Conservation (phyloP, 2,113 vertebrate species). For the Galbula dea region DNA sequence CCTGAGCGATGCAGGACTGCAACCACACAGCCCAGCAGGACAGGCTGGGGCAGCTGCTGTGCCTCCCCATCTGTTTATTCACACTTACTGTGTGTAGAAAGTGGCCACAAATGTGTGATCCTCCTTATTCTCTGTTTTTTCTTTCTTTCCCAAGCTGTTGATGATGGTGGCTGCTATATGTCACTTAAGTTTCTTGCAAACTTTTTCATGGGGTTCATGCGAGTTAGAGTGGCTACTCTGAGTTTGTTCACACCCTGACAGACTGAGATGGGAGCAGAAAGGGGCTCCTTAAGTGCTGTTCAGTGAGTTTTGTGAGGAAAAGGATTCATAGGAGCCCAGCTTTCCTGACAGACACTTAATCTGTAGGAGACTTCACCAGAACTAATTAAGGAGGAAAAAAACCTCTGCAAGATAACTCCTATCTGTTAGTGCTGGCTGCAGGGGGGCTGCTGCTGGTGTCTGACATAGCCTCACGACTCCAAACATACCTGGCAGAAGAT, state of each 20-base stretch:
- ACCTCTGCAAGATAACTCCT: background rate
- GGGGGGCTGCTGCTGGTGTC: background rate
- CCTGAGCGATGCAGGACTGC: accelerated
- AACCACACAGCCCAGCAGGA: background rate
- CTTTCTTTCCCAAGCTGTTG: background rate
- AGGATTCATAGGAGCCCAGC: background rate
- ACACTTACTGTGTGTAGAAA: accelerated
- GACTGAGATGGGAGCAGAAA: background rate
- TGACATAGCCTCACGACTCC: background rate
- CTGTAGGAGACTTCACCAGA: background rate
- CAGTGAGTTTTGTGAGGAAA: background rate
- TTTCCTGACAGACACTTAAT: background rate
- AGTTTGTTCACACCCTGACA: accelerated
- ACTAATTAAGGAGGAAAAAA: conserved; percentile 12
- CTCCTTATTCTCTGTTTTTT: background rate
- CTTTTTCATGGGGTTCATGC: background rate
- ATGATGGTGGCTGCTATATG: background rate
- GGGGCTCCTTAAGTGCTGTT: background rate
- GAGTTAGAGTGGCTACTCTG: background rate
- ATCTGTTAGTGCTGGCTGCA: background rate
- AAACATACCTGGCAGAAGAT: background rate
- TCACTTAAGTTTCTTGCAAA: background rate
- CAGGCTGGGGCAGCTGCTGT: accelerated
- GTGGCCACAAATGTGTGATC: background rate
- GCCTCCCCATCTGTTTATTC: background rate